phyloP scores from a whole-genome alignment of 2,113 vertebrate genomes.

The Saccopteryx bilineata region DNA sequence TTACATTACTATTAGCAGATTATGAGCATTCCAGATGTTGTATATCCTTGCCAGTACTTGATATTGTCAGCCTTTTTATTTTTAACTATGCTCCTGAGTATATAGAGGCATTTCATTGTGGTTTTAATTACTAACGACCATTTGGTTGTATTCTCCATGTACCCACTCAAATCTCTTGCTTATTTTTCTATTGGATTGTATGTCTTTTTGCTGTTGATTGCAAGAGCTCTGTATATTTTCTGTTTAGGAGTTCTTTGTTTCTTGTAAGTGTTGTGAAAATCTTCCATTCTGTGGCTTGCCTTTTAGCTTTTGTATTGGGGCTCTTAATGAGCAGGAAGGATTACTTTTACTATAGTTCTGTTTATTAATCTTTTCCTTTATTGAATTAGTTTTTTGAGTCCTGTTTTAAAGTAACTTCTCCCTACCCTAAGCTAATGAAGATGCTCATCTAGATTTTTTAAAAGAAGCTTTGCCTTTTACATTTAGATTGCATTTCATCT shows the following conservation, averaged over 20 bases:
- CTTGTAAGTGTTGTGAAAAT: conserved; percentile 47
- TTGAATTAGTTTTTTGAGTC: conserved; percentile 44
- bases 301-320: conserved; percentile 32
- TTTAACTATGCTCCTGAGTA: conserved; percentile 2
- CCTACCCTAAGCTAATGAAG: not conserved
- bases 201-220: not conserved
- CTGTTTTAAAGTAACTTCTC: conserved; percentile 12
- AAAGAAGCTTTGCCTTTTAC: conserved; percentile 13
- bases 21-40: conserved; percentile 12
- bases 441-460: conserved; percentile 18
- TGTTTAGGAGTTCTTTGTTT: conserved; percentile 45
- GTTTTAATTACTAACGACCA: conserved; percentile 49
- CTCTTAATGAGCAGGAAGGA: conserved; percentile 1
- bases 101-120: not conserved
- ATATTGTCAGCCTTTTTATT: conserved; percentile 35
- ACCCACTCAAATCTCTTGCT: not conserved
- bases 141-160: conserved; percentile 41
- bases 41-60: conserved; percentile 15
- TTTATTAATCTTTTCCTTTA: conserved; percentile 23
- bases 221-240: not conserved
- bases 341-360: conserved; percentile 15
- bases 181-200: conserved; percentile 4
- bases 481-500: conserved; percentile 44
- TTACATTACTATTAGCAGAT: not conserved
- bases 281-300: conserved; percentile 3